Evolutionary conservation across 2,113 vertebrate species (phyloP), one percentile per base, ranked within the genome.

Genomic region (Tursiops truncatus): DNA sequence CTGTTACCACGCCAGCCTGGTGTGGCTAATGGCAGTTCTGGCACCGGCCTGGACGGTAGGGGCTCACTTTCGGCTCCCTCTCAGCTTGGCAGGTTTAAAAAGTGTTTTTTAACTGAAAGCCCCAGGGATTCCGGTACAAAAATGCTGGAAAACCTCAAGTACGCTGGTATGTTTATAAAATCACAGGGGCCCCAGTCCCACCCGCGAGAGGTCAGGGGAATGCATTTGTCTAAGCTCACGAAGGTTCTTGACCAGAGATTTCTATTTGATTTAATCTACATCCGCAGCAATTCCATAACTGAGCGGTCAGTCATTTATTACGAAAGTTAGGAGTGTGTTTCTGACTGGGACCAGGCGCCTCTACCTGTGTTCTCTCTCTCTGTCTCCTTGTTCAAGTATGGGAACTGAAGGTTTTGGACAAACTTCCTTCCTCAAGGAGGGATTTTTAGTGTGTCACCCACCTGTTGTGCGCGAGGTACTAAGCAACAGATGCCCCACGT

Each of bases 181-280:
- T 93, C 94, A 95, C 83, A 70, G 81, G 92, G 77, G 80, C 90
- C 90, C 88, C 44, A 76, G 76, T 97, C 95, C 89, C 82, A 15
- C 73, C 85, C 86, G 94, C 83, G 94, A 98, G 97, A 98, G 98
- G 95, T 97, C 97, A 97, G 96, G 95, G 70, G 98, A 98, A 97
- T 98, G 97, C 95, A 97, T 97, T 97, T 97, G 97, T 98, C 97
- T 98, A 95, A 97, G 93, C 98, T 97, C 77, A 68, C 93, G 97
- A 97, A 94, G 97, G 80, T 97, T 83, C 96, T 97, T 92, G 95
- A 98, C 96, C 96, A 89, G 94, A 96, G 94, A 97, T 94, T 90
- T 97, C 97, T 97, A 86, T 98, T 97, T 98, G 95, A 98, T 98
- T 98, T 98, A 98, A 98, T 99, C 97, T 98, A 96, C 89, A 98